phyloP scores from a whole-genome alignment of 1,140 invertebrate genomes.

The Pogonomyrmex barbatus region DNA sequence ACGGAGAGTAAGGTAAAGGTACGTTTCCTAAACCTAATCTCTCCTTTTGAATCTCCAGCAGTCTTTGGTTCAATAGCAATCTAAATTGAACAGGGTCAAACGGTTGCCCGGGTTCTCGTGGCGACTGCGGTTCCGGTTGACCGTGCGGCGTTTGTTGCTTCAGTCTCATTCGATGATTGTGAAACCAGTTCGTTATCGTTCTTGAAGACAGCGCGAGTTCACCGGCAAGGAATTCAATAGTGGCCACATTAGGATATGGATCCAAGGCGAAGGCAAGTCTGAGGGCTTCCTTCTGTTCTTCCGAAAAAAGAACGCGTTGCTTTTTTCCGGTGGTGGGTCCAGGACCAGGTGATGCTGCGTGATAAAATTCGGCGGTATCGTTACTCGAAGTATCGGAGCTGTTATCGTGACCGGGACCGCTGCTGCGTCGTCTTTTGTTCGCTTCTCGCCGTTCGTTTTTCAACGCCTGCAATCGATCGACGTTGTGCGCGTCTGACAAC shows the following conservation, averaged over 20 bases:
- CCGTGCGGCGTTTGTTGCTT: constrained; percentile 95
- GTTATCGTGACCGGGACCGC: constrained; percentile 93
- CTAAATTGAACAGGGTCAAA: constrained; percentile 97
- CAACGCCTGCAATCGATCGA: constrained; percentile 94
- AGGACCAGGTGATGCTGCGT: constrained; percentile 92
- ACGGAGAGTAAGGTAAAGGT: constrained; percentile 91
- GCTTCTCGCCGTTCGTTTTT: constrained; percentile 96
- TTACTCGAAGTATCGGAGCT: constrained; percentile 95
- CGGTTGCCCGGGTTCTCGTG: constrained; percentile 90
- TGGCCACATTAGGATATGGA: constrained; percentile 97
- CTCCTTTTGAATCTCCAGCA: constrained; percentile 94
- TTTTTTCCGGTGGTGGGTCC: constrained; percentile 94
- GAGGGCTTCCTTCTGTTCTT: constrained; percentile 99
- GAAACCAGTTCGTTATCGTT: constrained; percentile 99
- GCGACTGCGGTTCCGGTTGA: constrained; percentile 89
- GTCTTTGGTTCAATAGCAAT: constrained; percentile 93
- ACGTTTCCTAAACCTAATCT: constrained; percentile 91
- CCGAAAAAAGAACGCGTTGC: constrained; percentile 97
- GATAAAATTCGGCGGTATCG: constrained; percentile 95
- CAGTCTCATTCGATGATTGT: constrained; percentile 99
- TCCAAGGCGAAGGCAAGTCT: constrained; percentile 97
- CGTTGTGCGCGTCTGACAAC: constrained; percentile 97
- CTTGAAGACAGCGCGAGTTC: constrained; percentile 96
- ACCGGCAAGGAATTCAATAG: constrained; percentile 97
- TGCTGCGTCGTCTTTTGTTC: constrained; percentile 93